A percentile compares a stretch with the other conserved stretches of the same genome.
phyloP scores from a whole-genome alignment of 2,888 invertebrate species.

The Xestia xanthographa region DNA sequence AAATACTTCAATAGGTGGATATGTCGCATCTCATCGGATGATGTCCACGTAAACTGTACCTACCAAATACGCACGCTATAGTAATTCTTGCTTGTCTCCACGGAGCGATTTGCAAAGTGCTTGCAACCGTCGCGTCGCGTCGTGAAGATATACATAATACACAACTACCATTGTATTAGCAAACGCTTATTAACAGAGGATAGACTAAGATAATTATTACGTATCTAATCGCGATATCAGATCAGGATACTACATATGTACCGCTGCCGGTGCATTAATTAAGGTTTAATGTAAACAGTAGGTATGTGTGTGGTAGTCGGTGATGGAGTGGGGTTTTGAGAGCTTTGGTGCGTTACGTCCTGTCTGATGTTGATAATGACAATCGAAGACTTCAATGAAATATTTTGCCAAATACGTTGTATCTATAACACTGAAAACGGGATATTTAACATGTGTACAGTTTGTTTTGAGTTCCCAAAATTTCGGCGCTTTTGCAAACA shows the following conservation, averaged over 20 bases:
- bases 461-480: no score
- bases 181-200: neutral
- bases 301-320: neutral
- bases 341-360: neutral
- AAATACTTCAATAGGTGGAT: neutral
- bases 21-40: neutral
- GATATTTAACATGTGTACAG: no score
- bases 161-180: neutral
- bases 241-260: neutral
- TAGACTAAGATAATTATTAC: neutral
- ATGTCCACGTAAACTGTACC: neutral
- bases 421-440: neutral
- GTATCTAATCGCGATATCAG: neutral
- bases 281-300: neutral
- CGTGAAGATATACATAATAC: neutral
- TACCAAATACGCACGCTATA: neutral
- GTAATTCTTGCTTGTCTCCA: neutral
- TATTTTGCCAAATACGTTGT: neutral
- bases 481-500: no score
- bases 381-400: neutral
- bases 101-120: neutral
- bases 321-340: neutral
- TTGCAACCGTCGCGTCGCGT: neutral
- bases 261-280: neutral
- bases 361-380: neutral